phyloP scores from a whole-genome alignment of 37 sponge, comb jelly and placozoan genomes.

The Dysidea cf. avara region DNA sequence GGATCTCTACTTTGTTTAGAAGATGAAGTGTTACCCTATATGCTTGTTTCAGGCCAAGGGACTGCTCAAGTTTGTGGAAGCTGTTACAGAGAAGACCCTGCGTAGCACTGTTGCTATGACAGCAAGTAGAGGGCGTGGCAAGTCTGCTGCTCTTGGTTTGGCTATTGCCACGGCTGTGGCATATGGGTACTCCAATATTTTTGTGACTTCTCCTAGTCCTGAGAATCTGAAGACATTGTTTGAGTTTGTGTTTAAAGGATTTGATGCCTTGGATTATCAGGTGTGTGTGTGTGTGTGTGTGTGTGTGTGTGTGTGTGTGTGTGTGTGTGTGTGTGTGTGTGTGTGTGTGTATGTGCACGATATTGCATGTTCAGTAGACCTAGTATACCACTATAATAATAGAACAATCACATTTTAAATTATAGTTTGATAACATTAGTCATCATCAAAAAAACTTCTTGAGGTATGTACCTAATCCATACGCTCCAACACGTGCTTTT shows the following conservation, averaged over 20 bases:
- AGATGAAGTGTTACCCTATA: not conserved
- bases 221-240: conserved; percentile 95
- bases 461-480: no score
- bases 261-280: conserved; percentile 80
- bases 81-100: conserved; percentile 92
- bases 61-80: conserved; percentile 86
- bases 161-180: conserved; percentile 88
- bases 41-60: conserved; percentile 71
- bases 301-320: not conserved
- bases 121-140: conserved; percentile 96
- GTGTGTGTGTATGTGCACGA: conserved; percentile 11
- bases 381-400: no score
- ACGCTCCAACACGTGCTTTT: no score
- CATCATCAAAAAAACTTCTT: no score
- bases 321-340: conserved; percentile 13
- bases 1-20: no score
- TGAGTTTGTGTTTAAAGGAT: conserved; percentile 94
- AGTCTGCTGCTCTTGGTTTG: conserved; percentile 91
- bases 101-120: conserved; percentile 89
- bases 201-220: conserved; percentile 93
- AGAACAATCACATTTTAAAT: no score
- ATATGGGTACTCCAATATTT: conserved; percentile 96
- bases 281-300: conserved; percentile 35
- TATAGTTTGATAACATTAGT: no score
- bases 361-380: not conserved